phyloP scores from a whole-genome alignment of 64 coral and sea anemone genomes.

The Pachyseris speciosa region DNA sequence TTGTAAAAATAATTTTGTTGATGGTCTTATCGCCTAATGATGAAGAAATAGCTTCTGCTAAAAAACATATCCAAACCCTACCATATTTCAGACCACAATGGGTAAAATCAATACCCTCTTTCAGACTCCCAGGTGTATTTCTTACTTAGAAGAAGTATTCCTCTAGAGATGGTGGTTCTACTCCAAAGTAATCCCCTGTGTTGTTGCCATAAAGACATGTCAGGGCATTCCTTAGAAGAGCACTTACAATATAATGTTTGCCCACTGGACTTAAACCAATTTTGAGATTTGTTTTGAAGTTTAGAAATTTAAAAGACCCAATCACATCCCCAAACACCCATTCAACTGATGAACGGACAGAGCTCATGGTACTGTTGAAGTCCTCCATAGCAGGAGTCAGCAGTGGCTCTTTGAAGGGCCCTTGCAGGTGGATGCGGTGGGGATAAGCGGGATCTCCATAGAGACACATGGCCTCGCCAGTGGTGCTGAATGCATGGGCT shows the following conservation, averaged over 20 bases:
- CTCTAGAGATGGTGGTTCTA: constrained; percentile 19
- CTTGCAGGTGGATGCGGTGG: not conserved
- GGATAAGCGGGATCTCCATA: constrained; percentile 41
- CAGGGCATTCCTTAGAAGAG: constrained; percentile 7
- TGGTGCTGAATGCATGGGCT: not conserved
- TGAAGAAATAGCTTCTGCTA: too few species aligned
- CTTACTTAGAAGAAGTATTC: constrained; percentile 1
- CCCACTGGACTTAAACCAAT: constrained; percentile 15
- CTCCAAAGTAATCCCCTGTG: not conserved
- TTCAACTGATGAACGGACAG: constrained; percentile 16
- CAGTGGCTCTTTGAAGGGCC: not conserved
- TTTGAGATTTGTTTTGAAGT: constrained; percentile 9
- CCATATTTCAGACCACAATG: too few species aligned
- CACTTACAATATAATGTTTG: not conserved
- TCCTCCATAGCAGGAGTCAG: not conserved
- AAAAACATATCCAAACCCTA: too few species aligned
- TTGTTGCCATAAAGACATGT: not conserved
- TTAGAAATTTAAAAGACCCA: not conserved
- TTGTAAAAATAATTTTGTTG: too few species aligned
- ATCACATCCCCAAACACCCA: constrained; percentile 22
- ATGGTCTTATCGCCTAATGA: too few species aligned
- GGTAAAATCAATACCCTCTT: too few species aligned
- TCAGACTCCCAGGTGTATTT: too few species aligned
- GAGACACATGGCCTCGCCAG: constrained; percentile 5
- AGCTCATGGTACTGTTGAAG: constrained; percentile 12